These are phyloP conservation scores for Orestias chungarensis DNA, from an alignment of 2,797 vertebrate genomes.

Conservation along the genomic window DNA sequence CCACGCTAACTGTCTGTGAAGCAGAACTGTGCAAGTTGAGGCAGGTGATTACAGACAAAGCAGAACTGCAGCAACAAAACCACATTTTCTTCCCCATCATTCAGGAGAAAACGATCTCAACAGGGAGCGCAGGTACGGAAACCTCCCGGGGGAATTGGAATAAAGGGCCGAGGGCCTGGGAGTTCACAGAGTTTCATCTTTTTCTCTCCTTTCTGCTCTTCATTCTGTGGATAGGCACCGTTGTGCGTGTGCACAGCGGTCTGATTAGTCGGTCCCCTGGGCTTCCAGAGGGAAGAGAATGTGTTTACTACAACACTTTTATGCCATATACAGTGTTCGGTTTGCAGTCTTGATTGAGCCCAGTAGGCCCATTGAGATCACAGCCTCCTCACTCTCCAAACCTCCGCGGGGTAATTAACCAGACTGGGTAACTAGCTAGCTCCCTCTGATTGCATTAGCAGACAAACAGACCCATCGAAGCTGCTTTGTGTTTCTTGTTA, in stretches of 20 bases:
- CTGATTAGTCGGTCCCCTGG: constrained; percentile 85
- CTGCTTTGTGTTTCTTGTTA: constrained; percentile 23
- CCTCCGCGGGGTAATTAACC: constrained; percentile 89
- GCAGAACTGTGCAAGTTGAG: constrained; percentile 31
- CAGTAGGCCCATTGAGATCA: constrained; percentile 87
- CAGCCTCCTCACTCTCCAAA: constrained; percentile 71
- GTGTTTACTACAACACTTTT: constrained; percentile 91
- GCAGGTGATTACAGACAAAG: constrained; percentile 28
- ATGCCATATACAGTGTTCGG: constrained; percentile 82
- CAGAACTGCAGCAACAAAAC: not conserved
- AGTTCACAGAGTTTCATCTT: constrained; percentile 37
- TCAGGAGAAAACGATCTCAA: constrained; percentile 28
- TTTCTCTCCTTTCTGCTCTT: constrained; percentile 27
- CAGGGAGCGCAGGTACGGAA: constrained; percentile 13
- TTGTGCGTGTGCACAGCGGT: constrained; percentile 73
- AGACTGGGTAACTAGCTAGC: constrained; percentile 77
- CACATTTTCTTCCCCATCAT: constrained; percentile 40
- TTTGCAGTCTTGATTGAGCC: constrained; percentile 86
- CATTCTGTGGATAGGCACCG: constrained; percentile 45
- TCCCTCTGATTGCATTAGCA: constrained; percentile 59
- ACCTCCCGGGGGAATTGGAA: constrained; percentile 47
- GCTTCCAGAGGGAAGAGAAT: constrained; percentile 69
- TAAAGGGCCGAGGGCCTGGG: constrained; percentile 19
- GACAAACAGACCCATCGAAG: constrained; percentile 62
- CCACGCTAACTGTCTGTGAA: constrained; percentile 34